A percentile compares a stretch with the other conserved stretches of the same genome.
Evolutionary conservation across 2,888 invertebrate genomes (phyloP).

Genomic region (Margaritifera margaritifera): DNA sequence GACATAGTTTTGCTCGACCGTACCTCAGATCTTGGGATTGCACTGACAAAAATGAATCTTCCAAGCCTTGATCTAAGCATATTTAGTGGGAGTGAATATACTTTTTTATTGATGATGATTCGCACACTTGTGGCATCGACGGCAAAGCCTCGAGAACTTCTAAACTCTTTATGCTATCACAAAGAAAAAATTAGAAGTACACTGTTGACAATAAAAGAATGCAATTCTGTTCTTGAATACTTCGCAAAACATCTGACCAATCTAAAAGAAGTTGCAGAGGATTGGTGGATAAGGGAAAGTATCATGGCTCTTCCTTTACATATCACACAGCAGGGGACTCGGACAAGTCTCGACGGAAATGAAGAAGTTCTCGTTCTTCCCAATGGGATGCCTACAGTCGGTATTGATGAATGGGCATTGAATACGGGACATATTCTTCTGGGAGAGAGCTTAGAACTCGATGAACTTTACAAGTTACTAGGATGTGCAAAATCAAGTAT

Average conservation of each 20-base stretch:
- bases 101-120: too few species aligned
- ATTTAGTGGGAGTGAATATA: too few species aligned
- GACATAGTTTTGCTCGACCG: too few species aligned
- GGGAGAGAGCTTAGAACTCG: constrained; percentile 1
- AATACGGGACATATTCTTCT: constrained; percentile 14
- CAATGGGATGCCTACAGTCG: constrained; percentile 17
- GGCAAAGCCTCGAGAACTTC: constrained; percentile 3
- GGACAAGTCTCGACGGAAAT: constrained; percentile 2
- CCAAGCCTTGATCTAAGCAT: too few species aligned
- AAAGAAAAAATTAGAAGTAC: not conserved
- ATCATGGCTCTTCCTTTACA: constrained; percentile 13
- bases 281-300: not conserved
- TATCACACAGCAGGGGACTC: constrained; percentile 4
- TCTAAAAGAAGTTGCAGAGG: not conserved
- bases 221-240: not conserved
- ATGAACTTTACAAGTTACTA: constrained; percentile 5
- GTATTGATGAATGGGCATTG: constrained; percentile 26
- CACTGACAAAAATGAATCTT: too few species aligned
- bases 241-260: not conserved
- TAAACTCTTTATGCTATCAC: constrained; percentile 7
- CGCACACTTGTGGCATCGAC: not conserved
- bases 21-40: too few species aligned
- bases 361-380: constrained; percentile 22
- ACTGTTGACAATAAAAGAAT: constrained; percentile 1
- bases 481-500: not conserved